These are phyloP conservation scores for Proterorhinus semilunaris DNA, from an alignment of 2,113 vertebrate genomes.

Conservation along the genomic window DNA sequence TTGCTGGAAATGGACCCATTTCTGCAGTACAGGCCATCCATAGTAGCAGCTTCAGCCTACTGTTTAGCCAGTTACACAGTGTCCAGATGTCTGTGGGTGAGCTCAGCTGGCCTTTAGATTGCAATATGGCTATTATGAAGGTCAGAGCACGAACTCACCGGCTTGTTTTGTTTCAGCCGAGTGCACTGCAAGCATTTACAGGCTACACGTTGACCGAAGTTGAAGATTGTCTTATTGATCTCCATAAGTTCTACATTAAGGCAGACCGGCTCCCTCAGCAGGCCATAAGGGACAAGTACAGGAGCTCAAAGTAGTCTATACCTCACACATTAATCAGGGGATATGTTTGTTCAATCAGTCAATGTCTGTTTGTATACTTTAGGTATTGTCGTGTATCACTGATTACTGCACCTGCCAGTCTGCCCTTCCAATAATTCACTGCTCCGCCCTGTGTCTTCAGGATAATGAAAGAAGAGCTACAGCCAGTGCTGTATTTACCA, in stretches of 20 bases:
- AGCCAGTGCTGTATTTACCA: neutral
- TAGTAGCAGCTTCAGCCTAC: slow-evolving; percentile 88
- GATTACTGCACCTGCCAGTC: slow-evolving; percentile 49
- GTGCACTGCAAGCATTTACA: slow-evolving; percentile 81
- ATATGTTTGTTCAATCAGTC: neutral
- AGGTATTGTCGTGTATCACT: slow-evolving; percentile 68
- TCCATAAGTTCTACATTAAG: slow-evolving; percentile 80
- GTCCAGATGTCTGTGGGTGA: slow-evolving; percentile 64
- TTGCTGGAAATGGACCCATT: slow-evolving; percentile 87
- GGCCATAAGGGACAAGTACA: slow-evolving; percentile 87
- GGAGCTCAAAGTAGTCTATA: slow-evolving; percentile 77
- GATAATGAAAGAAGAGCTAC: slow-evolving; percentile 9
- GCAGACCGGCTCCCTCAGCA: slow-evolving; percentile 78
- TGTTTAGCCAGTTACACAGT: slow-evolving; percentile 87
- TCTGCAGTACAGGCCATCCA: slow-evolving; percentile 84
- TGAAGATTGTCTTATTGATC: slow-evolving; percentile 81
- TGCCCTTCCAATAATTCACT: slow-evolving; percentile 42
- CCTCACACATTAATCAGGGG: neutral
- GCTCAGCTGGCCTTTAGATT: slow-evolving; percentile 3
- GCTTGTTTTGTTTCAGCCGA: slow-evolving; percentile 75
- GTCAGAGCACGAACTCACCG: neutral
- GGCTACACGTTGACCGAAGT: slow-evolving; percentile 86
- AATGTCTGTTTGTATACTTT: neutral
- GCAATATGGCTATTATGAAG: neutral
- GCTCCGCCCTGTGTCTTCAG: slow-evolving; percentile 4